phyloP scores from a whole-genome alignment of 2,888 invertebrate species.

The Sarcophaga carnaria region DNA sequence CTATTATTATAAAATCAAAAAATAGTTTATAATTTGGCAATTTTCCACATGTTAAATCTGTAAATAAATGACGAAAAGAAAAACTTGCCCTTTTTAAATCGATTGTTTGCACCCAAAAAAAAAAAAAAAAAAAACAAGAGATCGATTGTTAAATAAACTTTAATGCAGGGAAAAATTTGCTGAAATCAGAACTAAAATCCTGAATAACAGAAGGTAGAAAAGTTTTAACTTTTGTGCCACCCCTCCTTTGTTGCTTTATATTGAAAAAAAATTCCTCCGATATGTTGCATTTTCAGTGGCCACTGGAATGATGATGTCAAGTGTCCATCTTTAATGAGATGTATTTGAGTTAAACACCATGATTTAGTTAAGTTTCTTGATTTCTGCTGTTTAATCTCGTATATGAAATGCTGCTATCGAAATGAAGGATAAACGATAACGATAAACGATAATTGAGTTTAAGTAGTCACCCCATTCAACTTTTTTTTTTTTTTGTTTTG shows the following conservation, averaged over 20 bases:
- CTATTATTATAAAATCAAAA: constrained; percentile 26
- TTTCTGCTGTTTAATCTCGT: neutral
- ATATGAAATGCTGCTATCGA: neutral
- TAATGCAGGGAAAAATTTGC: neutral
- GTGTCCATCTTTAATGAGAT: constrained; percentile 38
- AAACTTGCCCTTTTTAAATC: constrained; percentile 46
- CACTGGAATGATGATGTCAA: constrained; percentile 45
- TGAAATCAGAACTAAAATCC: too few species aligned
- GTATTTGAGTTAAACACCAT: neutral
- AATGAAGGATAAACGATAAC: neutral
- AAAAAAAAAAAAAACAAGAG: neutral
- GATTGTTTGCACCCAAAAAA: neutral
- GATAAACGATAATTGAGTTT: constrained; percentile 47
- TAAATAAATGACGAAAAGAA: neutral
- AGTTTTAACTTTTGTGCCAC: too few species aligned
- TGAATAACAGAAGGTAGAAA: too few species aligned
- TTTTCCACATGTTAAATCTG: constrained; percentile 64
- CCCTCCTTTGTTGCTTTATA: neutral
- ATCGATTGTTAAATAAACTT: constrained; percentile 26
- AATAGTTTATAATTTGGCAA: constrained; percentile 64
- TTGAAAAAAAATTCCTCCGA: constrained; percentile 16
- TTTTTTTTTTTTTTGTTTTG: neutral
- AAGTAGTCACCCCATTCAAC: constrained; percentile 42
- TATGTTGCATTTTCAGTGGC: constrained; percentile 12
- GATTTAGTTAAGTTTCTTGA: neutral